Evolutionary conservation across 2,888 invertebrate species (phyloP), one percentile per base, ranked within the genome.

Genomic region (Drosophila eohydei): DNA sequence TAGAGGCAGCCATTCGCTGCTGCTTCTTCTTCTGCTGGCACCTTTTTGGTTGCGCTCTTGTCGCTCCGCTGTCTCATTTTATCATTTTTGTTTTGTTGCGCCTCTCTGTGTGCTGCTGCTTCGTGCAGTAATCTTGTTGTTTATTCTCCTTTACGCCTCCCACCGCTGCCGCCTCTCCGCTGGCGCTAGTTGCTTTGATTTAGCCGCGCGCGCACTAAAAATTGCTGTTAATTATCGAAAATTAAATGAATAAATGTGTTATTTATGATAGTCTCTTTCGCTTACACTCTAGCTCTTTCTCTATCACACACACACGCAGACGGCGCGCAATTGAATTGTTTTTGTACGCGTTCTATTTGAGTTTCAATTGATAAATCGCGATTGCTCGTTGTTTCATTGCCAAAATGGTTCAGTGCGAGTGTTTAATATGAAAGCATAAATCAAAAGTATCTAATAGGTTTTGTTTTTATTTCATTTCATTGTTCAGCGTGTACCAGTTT

Each of bases 201-300:
- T 75, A 84, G 87, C 84, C 84, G 84, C 87, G 71, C 81, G 78
- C 84, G 83, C 86, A 83, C 58, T 66, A 44, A 48, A 63, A 78
- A 72, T 79, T 79, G 65, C 70, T 74, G 72, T 75, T 79, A 79
- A 79, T 76, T 79, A 80, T 73, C 54, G 69, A 71, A 78, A 67
- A 70, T 79, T 78, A 74, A 78, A 65, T 69, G 74, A 54, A 62
- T 74, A 74, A 71, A 70, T 67, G 70, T 70, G 72, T 75, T 78
- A 71, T 74, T 82, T 82, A 70, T 71, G 52, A 55, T 80, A 61
- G 56, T 28, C 43, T 52, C 52, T 52, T 46, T 56, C 46, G 6
- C 44, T 54, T 28, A 14, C 46, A 7, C 6, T 41, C 40, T 14
- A 26, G 32, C 59, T 36, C 48, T 40, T 55, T 59, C 43, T 43